These are phyloP conservation scores for Scelioninae gen. 1 DNA, from an alignment of 2,888 invertebrate species.

Conservation along the genomic window DNA sequence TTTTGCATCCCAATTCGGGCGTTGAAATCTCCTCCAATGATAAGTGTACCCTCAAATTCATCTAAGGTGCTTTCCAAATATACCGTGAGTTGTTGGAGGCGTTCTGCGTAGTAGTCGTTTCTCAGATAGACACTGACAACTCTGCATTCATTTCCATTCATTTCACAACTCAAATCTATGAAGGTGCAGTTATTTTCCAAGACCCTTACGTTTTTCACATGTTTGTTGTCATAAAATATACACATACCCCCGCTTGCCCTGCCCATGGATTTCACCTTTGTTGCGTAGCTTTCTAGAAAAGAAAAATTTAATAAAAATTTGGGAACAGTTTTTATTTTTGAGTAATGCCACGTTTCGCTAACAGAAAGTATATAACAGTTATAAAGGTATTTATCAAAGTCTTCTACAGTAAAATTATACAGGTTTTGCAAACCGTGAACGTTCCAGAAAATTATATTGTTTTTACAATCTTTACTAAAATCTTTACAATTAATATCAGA, in stretches of 20 bases:
- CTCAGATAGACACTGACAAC: slow-evolving; percentile 4
- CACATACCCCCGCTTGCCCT: slow-evolving; percentile 9
- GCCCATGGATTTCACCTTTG: slow-evolving; percentile 2
- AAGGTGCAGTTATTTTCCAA: neutral
- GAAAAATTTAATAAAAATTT: too few relatives aligned
- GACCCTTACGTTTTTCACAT: neutral
- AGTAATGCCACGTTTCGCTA: too few relatives aligned
- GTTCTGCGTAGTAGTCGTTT: neutral
- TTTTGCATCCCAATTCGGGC: slow-evolving; percentile 5
- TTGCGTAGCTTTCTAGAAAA: neutral
- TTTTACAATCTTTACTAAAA: too few relatives aligned
- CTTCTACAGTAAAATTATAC: too few relatives aligned
- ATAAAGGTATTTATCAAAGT: too few relatives aligned
- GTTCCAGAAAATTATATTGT: too few relatives aligned
- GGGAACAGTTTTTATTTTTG: too few relatives aligned
- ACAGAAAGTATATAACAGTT: too few relatives aligned
- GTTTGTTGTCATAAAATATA: neutral
- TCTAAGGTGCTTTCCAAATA: neutral
- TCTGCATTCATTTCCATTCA: neutral
- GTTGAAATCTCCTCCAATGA: slow-evolving; percentile 20
- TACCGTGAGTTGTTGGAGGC: neutral
- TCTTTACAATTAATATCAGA: too few relatives aligned
- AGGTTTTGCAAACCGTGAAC: too few relatives aligned
- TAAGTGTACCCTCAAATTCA: neutral
- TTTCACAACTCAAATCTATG: neutral